These are phyloP conservation scores for Huso huso DNA, from an alignment of 2,797 vertebrate species.

Conservation along the genomic window DNA sequence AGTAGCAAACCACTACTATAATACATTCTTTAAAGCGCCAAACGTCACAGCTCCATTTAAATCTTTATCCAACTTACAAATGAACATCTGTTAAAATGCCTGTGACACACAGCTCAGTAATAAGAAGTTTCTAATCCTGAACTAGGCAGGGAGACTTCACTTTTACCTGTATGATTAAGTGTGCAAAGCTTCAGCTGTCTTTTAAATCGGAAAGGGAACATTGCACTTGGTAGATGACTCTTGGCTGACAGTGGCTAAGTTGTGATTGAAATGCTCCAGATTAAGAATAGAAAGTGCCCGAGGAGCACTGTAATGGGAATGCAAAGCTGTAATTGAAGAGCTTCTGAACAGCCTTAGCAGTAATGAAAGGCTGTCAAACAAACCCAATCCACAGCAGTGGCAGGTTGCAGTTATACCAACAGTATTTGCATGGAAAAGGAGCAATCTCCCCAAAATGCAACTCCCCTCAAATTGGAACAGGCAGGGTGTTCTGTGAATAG, in stretches of 20 bases:
- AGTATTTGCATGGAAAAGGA: background rate
- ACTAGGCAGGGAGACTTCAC: no score
- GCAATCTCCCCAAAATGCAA: background rate
- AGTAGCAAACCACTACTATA: no score
- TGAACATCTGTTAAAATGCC: no score
- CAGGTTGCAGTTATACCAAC: background rate
- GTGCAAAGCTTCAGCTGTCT: no score
- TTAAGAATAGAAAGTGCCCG: background rate
- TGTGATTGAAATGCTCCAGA: background rate
- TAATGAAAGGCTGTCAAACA: constrained; percentile 8
- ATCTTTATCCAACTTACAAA: no score
- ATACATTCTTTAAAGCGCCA: no score
- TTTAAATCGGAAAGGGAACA: no score
- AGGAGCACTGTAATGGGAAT: background rate
- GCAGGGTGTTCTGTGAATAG: background rate
- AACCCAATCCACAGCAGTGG: background rate
- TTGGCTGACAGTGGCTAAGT: background rate
- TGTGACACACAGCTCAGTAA: no score
- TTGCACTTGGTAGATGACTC: no score
- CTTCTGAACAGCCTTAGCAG: background rate
- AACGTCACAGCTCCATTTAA: no score
- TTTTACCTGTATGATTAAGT: no score
- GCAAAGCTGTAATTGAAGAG: background rate
- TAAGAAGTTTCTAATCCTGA: no score
- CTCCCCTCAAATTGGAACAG: background rate